A percentile compares a stretch with the other conserved stretches of the same genome.
Evolutionary conservation across 1,140 invertebrate genomes (phyloP).

Genomic region (Metaphire vulgaris): DNA sequence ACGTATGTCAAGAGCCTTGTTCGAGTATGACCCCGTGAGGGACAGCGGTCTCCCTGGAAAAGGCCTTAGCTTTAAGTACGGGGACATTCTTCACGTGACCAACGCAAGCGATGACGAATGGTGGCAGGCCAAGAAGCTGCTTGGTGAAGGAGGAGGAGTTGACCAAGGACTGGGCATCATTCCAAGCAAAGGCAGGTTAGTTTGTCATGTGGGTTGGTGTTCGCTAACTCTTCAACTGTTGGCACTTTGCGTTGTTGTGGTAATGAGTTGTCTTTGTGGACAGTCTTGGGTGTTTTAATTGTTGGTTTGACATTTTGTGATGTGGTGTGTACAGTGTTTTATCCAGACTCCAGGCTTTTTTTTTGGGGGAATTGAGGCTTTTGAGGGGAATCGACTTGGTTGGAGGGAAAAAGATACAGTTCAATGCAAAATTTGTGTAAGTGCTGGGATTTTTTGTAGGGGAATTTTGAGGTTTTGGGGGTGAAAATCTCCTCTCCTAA

Average conservation of each 20-base stretch:
- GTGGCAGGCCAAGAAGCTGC: conserved; percentile 81
- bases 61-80: conserved; percentile 85
- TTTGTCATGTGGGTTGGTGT: neutral
- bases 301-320: neutral
- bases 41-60: conserved; percentile 92
- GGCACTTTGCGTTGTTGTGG: neutral
- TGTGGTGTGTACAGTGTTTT: neutral
- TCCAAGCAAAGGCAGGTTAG: conserved; percentile 19
- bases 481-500: too few species aligned
- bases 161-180: conserved; percentile 14
- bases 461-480: too few species aligned
- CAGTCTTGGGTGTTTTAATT: neutral
- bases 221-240: neutral
- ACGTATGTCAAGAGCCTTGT: conserved; percentile 70
- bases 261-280: neutral
- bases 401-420: too few species aligned
- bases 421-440: too few species aligned
- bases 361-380: too few species aligned
- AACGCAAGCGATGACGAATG: conserved; percentile 99
- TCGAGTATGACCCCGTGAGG: conserved; percentile 95
- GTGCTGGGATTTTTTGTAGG: too few species aligned
- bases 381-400: too few species aligned
- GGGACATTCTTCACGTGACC: conserved; percentile 95
- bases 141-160: conserved; percentile 18
- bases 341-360: too few species aligned